These are phyloP conservation scores for Sisyra nigra DNA, from an alignment of 2,888 invertebrate species.

Conservation along the genomic window DNA sequence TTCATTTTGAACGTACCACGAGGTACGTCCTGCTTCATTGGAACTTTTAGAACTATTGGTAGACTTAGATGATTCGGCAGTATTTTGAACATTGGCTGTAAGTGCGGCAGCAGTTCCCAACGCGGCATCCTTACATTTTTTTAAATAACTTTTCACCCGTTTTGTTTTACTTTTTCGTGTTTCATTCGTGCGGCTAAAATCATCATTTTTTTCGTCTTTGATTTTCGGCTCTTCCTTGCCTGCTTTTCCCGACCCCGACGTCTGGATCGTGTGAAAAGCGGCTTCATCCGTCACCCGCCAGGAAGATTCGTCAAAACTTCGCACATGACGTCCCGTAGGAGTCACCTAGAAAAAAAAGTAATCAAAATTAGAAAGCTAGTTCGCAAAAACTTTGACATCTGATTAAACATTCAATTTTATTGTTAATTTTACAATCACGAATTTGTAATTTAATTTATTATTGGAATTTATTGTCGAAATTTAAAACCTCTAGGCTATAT, in stretches of 20 bases:
- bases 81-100: neutral
- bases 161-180: conserved; percentile 33
- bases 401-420: no score
- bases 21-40: conserved; percentile 14
- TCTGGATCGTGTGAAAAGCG: conserved; percentile 10
- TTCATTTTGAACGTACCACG: conserved; percentile 18
- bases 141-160: conserved; percentile 34
- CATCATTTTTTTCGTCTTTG: conserved; percentile 13
- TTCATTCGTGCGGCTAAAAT: conserved; percentile 24
- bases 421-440: no score
- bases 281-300: conserved; percentile 24
- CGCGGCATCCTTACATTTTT: conserved; percentile 33
- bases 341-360: conserved; percentile 24
- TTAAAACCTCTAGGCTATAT: no score
- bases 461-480: no score
- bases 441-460: no score
- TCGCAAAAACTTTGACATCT: no score
- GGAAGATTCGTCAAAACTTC: conserved; percentile 26
- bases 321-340: conserved; percentile 23
- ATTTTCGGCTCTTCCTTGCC: neutral
- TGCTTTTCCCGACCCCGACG: neutral
- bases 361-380: neutral
- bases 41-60: conserved; percentile 1
- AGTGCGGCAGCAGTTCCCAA: conserved; percentile 11
- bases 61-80: neutral